phyloP scores from a whole-genome alignment of 2,797 vertebrate species.

The Clarias fuscus region DNA sequence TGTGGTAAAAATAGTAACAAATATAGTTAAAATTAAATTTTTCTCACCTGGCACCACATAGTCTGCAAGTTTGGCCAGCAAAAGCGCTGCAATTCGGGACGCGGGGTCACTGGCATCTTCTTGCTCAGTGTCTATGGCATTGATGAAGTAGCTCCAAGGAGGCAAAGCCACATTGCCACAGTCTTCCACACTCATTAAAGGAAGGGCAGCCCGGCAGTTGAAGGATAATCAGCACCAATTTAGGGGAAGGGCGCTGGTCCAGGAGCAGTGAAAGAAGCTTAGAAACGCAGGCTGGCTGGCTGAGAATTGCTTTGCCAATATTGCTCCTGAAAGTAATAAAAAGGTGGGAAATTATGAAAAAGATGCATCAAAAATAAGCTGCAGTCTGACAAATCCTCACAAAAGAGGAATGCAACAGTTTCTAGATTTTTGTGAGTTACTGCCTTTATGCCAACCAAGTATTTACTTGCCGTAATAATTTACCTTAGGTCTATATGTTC shows the following conservation, averaged over 20 bases:
- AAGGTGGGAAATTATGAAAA: neutral
- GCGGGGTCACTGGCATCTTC: conserved; percentile 94
- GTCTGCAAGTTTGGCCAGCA: conserved; percentile 94
- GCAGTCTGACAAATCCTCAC: neutral
- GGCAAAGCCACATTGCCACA: conserved; percentile 96
- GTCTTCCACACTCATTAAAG: conserved; percentile 98
- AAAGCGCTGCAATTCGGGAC: conserved; percentile 92
- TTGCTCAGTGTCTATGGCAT: conserved; percentile 88
- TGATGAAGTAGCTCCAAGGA: conserved; percentile 95
- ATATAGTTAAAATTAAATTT: neutral
- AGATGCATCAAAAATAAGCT: neutral
- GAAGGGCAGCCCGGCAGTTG: conserved; percentile 93
- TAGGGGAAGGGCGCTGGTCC: conserved; percentile 96
- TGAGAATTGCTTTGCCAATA: conserved; percentile 97
- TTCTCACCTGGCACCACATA: conserved; percentile 93
- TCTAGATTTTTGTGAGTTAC: neutral
- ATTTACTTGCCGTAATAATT: neutral
- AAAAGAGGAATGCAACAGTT: neutral
- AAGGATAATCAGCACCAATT: conserved; percentile 97
- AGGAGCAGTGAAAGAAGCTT: conserved; percentile 95
- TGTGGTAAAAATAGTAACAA: neutral
- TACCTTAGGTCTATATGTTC: neutral
- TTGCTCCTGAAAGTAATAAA: conserved; percentile 85
- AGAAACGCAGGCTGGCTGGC: conserved; percentile 97
- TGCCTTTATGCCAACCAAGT: neutral